Conservation (phyloP, 1,140 invertebrate species). For the Lithobius niger region DNA sequence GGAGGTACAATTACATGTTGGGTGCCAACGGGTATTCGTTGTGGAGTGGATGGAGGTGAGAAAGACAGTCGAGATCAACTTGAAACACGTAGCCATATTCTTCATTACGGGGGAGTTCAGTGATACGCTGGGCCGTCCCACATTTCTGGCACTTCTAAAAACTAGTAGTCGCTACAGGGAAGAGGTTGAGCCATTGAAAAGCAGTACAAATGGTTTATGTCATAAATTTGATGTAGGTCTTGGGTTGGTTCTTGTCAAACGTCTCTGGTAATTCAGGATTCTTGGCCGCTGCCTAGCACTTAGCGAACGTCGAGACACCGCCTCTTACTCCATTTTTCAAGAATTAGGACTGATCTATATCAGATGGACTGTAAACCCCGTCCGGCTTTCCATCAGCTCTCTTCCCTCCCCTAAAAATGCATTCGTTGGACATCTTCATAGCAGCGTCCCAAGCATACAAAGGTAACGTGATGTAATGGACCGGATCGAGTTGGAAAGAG, state of each 20-base stretch:
- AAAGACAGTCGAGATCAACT: conserved; percentile 22
- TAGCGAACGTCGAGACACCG: conserved; percentile 14
- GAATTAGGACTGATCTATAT: conserved; percentile 20
- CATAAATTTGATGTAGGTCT: conserved; percentile 20
- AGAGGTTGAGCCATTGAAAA: neutral
- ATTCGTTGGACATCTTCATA: conserved; percentile 20
- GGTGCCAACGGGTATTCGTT: too few species aligned
- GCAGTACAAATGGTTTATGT: conserved; percentile 22
- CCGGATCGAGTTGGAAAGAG: conserved; percentile 20
- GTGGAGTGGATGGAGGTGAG: conserved; percentile 17
- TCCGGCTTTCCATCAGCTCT: too few species aligned
- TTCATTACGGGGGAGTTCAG: neutral
- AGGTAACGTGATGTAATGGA: conserved; percentile 17
- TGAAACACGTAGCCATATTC: conserved; percentile 22
- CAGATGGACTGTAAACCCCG: conserved; percentile 20
- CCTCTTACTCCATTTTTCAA: conserved; percentile 20
- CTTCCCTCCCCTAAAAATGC: too few species aligned
- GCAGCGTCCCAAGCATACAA: conserved; percentile 19
- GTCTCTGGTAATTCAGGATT: conserved; percentile 17
- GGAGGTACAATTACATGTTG: too few species aligned
- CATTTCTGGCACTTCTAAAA: conserved; percentile 15
- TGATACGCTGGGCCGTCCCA: conserved; percentile 15
- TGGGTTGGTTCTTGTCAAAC: conserved; percentile 11
- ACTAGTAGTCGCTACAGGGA: neutral
- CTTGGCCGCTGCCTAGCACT: conserved; percentile 21